phyloP scores from a whole-genome alignment of 37 sponge, comb jelly and placozoan genomes.

The Oopsacas minuta region DNA sequence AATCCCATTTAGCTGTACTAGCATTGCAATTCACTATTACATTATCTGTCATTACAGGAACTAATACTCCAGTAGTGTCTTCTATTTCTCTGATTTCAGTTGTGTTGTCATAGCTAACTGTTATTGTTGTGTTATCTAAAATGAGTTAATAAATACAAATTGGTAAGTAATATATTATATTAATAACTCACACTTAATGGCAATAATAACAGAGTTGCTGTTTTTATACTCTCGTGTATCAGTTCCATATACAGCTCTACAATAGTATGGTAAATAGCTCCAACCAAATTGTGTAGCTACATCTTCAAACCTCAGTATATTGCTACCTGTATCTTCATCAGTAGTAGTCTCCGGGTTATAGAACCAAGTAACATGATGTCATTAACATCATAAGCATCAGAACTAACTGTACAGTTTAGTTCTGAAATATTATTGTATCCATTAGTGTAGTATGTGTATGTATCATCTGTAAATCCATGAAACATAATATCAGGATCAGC shows the following conservation, averaged over 20 bases:
- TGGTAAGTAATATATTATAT: neutral
- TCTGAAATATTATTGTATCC: neutral
- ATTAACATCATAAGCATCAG: neutral
- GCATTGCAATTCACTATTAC: neutral
- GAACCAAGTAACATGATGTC: neutral
- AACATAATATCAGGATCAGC: neutral
- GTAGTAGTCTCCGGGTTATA: neutral
- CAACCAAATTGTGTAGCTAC: neutral
- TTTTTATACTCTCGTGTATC: neutral
- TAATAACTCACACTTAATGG: neutral
- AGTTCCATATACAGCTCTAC: neutral
- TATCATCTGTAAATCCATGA: neutral
- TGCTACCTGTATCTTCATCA: neutral
- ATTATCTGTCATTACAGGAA: neutral
- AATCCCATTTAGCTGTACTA: neutral
- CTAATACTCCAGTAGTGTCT: neutral
- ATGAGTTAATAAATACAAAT: neutral
- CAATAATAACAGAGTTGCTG: neutral
- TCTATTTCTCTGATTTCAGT: neutral
- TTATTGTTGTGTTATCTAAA: neutral
- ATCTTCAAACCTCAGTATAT: neutral
- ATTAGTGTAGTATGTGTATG: neutral
- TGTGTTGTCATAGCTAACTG: neutral
- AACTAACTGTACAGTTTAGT: neutral
- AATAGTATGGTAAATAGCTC: neutral